These are phyloP conservation scores for rat (Rattus norvegicus) DNA, from an alignment of 2,113 vertebrate species.

Conservation along the genomic window GRCr8 NC_086021.1:188013501-188014000, in stretches of 20 bases:
- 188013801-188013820: neutral
- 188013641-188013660: accelerated
- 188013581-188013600: neutral
- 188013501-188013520: neutral
- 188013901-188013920: neutral
- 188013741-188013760: neutral
- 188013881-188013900: too few species aligned
- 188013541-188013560: accelerated
- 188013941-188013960: neutral
- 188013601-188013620: neutral
- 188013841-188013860: too few species aligned
- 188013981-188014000: neutral
- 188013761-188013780: neutral
- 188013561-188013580: neutral
- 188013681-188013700: neutral
- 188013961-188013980: neutral
- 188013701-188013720: neutral
- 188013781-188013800: accelerated
- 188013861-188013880: too few species aligned
- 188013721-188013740: neutral
- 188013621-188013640: neutral
- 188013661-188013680: accelerated
- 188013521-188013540: too few species aligned
- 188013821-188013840: neutral
- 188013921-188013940: neutral